A percentile compares a stretch with the other conserved stretches of the same genome.
These are phyloP conservation scores for Coreoperca whiteheadi DNA, from an alignment of 2,113 vertebrate genomes.

Conservation along the genomic window DNA sequence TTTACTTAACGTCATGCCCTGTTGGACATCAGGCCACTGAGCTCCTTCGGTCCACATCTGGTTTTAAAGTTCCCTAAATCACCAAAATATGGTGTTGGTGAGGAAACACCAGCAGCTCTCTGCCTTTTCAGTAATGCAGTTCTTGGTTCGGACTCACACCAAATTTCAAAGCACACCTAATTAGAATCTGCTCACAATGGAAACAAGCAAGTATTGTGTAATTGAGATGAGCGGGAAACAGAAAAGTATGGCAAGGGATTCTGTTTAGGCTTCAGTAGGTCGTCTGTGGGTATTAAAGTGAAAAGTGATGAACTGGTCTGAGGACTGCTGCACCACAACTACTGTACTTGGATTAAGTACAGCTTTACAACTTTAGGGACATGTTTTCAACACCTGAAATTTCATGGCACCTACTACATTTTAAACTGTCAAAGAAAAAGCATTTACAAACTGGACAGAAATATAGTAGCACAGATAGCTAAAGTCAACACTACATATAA, in stretches of 20 bases:
- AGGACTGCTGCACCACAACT: not conserved
- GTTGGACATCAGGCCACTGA: not conserved
- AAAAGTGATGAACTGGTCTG: not conserved
- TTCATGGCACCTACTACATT: not conserved
- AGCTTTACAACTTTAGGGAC: not conserved
- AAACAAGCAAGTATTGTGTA: not conserved
- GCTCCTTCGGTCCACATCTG: no score
- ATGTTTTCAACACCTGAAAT: not conserved
- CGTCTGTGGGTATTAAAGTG: not conserved
- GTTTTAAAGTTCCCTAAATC: no score
- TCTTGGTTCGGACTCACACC: not conserved
- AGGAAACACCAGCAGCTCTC: not conserved
- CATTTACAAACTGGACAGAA: not conserved
- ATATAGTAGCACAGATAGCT: not conserved
- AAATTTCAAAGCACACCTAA: not conserved
- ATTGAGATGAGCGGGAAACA: not conserved
- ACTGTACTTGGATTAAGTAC: not conserved
- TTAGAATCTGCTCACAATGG: not conserved
- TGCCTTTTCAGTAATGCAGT: constrained; percentile 18
- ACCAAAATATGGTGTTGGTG: not conserved
- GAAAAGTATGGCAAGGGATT: not conserved
- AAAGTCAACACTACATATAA: not conserved
- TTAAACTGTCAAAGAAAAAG: not conserved
- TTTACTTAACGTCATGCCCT: not conserved
- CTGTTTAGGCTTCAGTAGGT: not conserved